phyloP scores from a whole-genome alignment of 1,140 invertebrate genomes.

The Homarus americanus region DNA sequence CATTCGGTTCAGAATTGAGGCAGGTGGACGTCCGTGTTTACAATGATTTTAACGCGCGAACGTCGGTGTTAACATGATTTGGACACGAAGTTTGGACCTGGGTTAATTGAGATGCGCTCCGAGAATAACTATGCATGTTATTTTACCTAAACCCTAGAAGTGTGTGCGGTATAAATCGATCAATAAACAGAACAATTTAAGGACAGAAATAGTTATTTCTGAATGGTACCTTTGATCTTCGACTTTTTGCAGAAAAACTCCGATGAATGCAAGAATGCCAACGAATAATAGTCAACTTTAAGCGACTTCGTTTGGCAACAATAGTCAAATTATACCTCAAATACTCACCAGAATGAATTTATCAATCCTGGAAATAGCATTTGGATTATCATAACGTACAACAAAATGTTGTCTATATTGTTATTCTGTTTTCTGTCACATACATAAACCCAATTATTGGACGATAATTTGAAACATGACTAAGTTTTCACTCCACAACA shows the following conservation, averaged over 20 bases:
- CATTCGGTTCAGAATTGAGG: neutral
- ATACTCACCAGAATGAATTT: neutral
- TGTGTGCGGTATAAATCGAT: neutral
- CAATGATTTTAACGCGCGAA: no score
- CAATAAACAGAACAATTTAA: conserved; percentile 6
- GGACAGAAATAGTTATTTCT: conserved; percentile 39
- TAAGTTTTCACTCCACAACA: neutral
- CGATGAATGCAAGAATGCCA: conserved; percentile 25
- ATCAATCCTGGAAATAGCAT: no score
- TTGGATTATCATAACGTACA: neutral
- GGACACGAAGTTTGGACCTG: neutral
- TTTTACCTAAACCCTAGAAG: neutral
- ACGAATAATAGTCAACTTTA: no score
- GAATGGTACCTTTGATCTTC: conserved; percentile 43
- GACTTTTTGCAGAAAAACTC: conserved; percentile 24
- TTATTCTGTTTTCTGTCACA: neutral
- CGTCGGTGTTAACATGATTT: neutral
- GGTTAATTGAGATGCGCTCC: neutral
- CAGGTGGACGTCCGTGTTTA: no score
- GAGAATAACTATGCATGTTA: neutral
- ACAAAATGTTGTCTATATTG: neutral
- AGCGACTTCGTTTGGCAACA: neutral
- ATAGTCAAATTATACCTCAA: neutral
- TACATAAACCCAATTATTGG: conserved; percentile 34
- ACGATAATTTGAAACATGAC: neutral